Evolutionary conservation across 1,140 invertebrate species (phyloP).

Genomic region (Pogonognathellus flavescens): DNA sequence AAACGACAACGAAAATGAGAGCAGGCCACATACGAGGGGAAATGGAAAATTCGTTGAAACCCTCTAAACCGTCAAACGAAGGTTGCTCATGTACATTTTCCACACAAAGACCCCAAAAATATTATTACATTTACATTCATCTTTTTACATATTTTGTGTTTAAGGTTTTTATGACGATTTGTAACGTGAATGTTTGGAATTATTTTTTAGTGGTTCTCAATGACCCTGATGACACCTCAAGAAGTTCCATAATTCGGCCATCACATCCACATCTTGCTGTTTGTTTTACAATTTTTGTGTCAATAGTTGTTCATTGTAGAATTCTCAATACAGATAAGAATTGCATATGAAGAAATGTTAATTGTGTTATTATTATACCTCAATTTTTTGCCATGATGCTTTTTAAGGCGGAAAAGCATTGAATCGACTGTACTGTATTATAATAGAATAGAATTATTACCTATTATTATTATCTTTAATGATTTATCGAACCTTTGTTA

Average conservation of each 20-base stretch:
- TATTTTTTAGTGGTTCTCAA: slow-evolving; percentile 17
- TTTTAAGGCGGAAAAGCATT: slow-evolving; percentile 14
- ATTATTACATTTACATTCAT: not conserved
- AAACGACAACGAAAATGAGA: slow-evolving; percentile 13
- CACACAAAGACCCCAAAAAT: not conserved
- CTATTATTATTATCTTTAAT: too few species aligned
- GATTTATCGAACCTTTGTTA: not conserved
- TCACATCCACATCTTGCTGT: not conserved
- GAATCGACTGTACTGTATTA: slow-evolving; percentile 23
- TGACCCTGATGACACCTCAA: slow-evolving; percentile 27
- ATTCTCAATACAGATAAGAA: slow-evolving; percentile 21
- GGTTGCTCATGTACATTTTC: not conserved
- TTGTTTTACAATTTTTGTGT: not conserved
- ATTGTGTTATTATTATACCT: not conserved
- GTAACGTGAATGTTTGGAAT: not conserved
- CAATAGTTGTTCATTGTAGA: slow-evolving; percentile 22
- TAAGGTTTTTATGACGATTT: too few species aligned
- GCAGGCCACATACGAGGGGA: slow-evolving; percentile 36
- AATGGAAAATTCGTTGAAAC: slow-evolving; percentile 17
- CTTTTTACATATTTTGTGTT: not conserved
- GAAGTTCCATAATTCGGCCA: slow-evolving; percentile 21
- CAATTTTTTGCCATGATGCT: not conserved
- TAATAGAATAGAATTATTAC: slow-evolving; percentile 1
- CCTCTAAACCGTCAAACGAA: slow-evolving; percentile 2
- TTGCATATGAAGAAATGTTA: not conserved